phyloP scores from a whole-genome alignment of 2,113 vertebrate species.

The Sceloporus undulatus region DNA sequence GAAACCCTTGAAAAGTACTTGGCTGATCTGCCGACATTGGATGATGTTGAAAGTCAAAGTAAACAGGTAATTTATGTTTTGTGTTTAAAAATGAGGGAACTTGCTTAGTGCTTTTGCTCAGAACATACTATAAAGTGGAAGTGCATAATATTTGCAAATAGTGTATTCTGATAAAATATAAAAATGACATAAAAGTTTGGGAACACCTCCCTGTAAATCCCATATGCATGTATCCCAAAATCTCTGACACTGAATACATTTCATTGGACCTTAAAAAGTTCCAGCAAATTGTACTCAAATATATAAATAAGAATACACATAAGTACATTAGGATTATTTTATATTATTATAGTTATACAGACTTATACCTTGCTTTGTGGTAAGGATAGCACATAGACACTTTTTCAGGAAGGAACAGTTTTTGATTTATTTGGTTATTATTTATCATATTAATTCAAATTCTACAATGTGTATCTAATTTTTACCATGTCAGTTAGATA shows the following conservation, averaged over 20 bases:
- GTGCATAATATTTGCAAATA: background rate
- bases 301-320: background rate
- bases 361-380: background rate
- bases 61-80: slow-evolving; percentile 83
- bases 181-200: background rate
- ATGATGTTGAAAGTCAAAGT: slow-evolving; percentile 88
- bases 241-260: background rate
- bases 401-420: no score
- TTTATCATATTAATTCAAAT: background rate
- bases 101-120: background rate
- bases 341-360: no score
- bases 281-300: background rate
- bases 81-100: background rate
- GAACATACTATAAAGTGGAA: background rate
- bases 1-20: slow-evolving; percentile 97
- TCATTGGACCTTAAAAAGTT: background rate
- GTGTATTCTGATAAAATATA: background rate
- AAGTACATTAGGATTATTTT: background rate
- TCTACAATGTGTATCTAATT: no score
- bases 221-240: background rate
- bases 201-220: background rate
- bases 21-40: slow-evolving; percentile 92
- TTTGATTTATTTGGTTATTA: background rate
- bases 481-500: background rate
- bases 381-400: background rate